These are phyloP conservation scores for Phodopus roborovskii DNA, from an alignment of 2,113 vertebrate genomes.

Conservation along the genomic window DNA sequence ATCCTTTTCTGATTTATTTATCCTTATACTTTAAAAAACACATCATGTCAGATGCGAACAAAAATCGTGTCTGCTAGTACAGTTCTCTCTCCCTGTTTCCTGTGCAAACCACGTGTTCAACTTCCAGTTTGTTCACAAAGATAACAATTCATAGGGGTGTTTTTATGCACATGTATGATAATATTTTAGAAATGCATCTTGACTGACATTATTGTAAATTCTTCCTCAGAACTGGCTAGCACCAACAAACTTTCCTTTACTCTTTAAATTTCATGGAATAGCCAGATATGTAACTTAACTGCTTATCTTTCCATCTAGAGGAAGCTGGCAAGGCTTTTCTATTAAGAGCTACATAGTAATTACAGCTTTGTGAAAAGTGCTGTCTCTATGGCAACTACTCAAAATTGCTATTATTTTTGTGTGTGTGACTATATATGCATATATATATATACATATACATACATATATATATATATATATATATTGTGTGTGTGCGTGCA, in stretches of 20 bases:
- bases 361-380: not conserved
- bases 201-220: constrained; percentile 5
- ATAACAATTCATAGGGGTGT: constrained; percentile 40
- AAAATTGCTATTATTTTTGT: not conserved
- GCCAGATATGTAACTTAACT: not conserved
- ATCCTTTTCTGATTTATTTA: constrained; percentile 42
- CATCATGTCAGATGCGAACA: constrained; percentile 26
- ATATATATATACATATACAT: not conserved
- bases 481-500: not conserved
- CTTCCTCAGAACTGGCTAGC: constrained; percentile 30
- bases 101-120: not conserved
- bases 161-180: constrained; percentile 30
- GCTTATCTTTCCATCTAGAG: constrained; percentile 30
- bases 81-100: not conserved
- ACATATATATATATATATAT: not conserved
- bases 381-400: not conserved
- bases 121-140: constrained; percentile 33
- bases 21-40: constrained; percentile 47
- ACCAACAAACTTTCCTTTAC: not conserved
- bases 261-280: constrained; percentile 12
- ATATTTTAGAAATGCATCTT: constrained; percentile 1
- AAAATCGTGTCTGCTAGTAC: constrained; percentile 3
- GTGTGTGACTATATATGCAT: not conserved
- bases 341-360: not conserved
- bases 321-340: not conserved